phyloP scores from a whole-genome alignment of 2,888 invertebrate genomes.

The Lasioglossum oenotherae region DNA sequence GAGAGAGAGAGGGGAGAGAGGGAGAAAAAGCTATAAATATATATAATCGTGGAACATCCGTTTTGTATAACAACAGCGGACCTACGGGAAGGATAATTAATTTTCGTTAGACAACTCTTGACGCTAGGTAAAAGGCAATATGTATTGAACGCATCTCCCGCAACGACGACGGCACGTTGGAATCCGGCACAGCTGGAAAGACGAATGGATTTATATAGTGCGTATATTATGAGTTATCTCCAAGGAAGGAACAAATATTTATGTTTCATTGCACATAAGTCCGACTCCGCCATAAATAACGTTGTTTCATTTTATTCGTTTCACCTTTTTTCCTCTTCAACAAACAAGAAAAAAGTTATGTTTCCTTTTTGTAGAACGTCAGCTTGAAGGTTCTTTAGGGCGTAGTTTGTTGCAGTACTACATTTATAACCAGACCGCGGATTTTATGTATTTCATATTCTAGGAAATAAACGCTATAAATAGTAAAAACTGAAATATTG shows the following conservation, averaged over 20 bases:
- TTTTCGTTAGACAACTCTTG: conserved; percentile 68
- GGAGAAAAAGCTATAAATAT: conserved; percentile 34
- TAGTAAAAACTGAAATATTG: too few relatives aligned
- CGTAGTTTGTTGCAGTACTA: neutral
- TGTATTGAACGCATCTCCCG: conserved; percentile 66
- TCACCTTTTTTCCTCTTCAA: neutral
- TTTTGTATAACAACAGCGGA: conserved; percentile 48
- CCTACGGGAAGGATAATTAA: conserved; percentile 69
- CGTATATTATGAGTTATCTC: conserved; percentile 37
- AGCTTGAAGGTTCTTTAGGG: neutral
- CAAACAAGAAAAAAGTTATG: neutral
- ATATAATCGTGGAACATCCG: conserved; percentile 16
- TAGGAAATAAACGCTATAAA: too few relatives aligned
- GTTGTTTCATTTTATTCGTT: conserved; percentile 70
- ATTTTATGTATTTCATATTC: neutral
- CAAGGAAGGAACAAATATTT: conserved; percentile 46
- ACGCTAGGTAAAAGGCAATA: conserved; percentile 62
- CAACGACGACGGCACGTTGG: conserved; percentile 56
- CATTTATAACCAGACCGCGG: neutral
- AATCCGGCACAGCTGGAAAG: conserved; percentile 60
- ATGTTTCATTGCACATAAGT: conserved; percentile 42
- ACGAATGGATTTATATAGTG: conserved; percentile 60
- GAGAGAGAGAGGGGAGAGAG: neutral
- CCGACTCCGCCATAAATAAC: conserved; percentile 68
- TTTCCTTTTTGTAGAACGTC: neutral